phyloP scores from a whole-genome alignment of 2,797 vertebrate species.

The Rhinogobio ventralis region DNA sequence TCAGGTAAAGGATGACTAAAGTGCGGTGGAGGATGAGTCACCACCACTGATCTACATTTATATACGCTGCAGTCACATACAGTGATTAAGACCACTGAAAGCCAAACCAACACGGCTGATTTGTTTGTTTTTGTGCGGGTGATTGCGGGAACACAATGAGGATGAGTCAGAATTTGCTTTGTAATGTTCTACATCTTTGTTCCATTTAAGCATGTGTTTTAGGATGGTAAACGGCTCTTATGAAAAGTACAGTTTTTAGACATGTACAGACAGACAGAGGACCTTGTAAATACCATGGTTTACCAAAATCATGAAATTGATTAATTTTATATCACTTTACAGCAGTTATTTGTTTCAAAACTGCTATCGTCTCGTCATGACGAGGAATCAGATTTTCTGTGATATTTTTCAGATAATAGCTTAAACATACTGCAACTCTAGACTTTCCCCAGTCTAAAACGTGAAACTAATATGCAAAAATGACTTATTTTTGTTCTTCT shows the following conservation, averaged over 20 bases:
- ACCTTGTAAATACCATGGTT: slow-evolving; percentile 2
- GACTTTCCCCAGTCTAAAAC: not conserved
- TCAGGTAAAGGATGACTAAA: slow-evolving; percentile 52
- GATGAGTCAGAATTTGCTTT: slow-evolving; percentile 36
- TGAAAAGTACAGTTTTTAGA: not conserved
- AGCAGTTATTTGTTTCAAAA: not conserved
- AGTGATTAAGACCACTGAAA: slow-evolving; percentile 8
- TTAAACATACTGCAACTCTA: not conserved
- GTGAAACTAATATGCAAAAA: not conserved
- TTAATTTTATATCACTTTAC: not conserved
- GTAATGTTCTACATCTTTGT: slow-evolving; percentile 16
- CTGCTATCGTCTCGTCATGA: not conserved
- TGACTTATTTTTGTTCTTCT: not conserved
- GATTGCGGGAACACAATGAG: not conserved
- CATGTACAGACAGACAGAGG: not conserved
- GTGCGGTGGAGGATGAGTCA: slow-evolving; percentile 72
- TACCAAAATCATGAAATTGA: not conserved
- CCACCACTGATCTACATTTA: slow-evolving; percentile 47
- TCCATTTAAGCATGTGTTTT: not conserved
- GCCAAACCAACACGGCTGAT: not conserved
- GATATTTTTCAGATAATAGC: not conserved
- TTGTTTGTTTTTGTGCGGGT: slow-evolving; percentile 4
- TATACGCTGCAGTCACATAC: slow-evolving; percentile 66
- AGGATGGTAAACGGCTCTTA: not conserved
- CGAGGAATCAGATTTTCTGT: not conserved